Conservation (phyloP, 2,888 invertebrate genomes). For the Campaea margaritaria region DNA sequence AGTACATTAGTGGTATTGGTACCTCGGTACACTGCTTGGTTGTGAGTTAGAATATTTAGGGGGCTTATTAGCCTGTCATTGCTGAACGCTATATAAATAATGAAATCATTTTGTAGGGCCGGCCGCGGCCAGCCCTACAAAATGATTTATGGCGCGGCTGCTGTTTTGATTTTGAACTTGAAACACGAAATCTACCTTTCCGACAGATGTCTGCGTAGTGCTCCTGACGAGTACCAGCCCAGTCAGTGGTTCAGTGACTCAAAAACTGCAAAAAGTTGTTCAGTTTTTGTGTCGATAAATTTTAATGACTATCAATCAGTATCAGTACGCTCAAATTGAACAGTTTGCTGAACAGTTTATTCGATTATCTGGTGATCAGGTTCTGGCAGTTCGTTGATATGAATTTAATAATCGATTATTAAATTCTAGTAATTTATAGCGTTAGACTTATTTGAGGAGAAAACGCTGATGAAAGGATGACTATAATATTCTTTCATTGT, state of each 20-base stretch:
- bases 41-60: no score
- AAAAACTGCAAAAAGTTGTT: conserved; percentile 17
- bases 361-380: conserved; percentile 25
- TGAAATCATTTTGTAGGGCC: no score
- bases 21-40: no score
- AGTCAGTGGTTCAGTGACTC: conserved; percentile 14
- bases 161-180: background rate
- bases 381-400: conserved; percentile 10
- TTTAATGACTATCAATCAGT: conserved; percentile 25
- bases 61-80: no score
- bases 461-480: no score
- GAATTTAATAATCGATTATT: conserved; percentile 3
- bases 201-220: background rate
- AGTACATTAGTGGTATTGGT: no score
- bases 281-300: conserved; percentile 26
- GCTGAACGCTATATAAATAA: no score
- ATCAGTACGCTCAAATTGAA: conserved; percentile 19
- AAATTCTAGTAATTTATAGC: no score
- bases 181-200: conserved; percentile 4
- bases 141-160: no score
- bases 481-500: no score
- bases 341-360: conserved; percentile 26
- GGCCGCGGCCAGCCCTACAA: no score
- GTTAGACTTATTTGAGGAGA: no score
- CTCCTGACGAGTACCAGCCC: background rate